Percentiles rank a stretch among this genome's conserved stretches.
phyloP scores from a whole-genome alignment of 2,113 vertebrate genomes.

The Eulemur macaco region DNA sequence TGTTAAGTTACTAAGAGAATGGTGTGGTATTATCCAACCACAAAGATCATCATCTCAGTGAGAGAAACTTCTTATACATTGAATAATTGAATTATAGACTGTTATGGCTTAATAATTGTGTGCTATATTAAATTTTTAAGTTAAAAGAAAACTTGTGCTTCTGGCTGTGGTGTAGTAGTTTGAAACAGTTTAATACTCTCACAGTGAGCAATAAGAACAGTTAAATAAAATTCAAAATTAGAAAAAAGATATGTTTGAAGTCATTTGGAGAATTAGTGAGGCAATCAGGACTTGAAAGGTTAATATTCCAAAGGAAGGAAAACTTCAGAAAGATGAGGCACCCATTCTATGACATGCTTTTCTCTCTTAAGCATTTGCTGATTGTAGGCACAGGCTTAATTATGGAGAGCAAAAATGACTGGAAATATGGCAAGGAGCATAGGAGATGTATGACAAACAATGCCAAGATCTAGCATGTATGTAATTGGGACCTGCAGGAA shows the following conservation, averaged over 20 bases:
- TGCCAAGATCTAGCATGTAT: not conserved
- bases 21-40: not conserved
- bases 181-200: not conserved
- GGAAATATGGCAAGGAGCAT: not conserved
- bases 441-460: not conserved
- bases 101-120: constrained; percentile 52
- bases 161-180: not conserved
- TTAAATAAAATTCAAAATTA: not conserved
- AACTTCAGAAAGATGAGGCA: not conserved
- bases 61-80: not conserved
- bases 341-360: not conserved
- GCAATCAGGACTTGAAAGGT: not conserved
- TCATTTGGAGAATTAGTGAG: not conserved
- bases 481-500: not conserved
- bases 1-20: constrained; percentile 10
- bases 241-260: not conserved
- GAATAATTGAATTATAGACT: constrained; percentile 24
- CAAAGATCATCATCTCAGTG: not conserved
- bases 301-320: not conserved
- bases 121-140: constrained; percentile 36
- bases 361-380: not conserved
- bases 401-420: not conserved
- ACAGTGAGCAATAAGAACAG: not conserved
- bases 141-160: not conserved
- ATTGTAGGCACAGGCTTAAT: not conserved